Evolutionary conservation across 2,888 invertebrate species (phyloP).

Genomic region (Callyntrura guangdongensis): DNA sequence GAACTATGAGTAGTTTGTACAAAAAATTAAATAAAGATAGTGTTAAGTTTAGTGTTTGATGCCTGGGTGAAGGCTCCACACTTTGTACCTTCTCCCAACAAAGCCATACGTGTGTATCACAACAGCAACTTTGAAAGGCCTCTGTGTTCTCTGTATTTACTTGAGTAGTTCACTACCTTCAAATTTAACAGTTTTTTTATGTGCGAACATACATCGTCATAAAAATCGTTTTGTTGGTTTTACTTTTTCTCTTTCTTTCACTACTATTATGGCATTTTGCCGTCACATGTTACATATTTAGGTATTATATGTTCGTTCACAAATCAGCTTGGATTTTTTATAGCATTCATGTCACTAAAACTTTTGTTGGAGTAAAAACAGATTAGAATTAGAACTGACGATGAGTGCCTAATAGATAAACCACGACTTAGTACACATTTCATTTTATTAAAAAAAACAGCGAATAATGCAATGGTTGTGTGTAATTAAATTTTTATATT

Average conservation of each 20-base stretch:
- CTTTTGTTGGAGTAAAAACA: conserved; percentile 33
- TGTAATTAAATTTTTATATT: conserved; percentile 7
- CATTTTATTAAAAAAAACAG: conserved; percentile 4
- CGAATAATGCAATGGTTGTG: neutral
- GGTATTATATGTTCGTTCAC: conserved; percentile 20
- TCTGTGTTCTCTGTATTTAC: neutral
- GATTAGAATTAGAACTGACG: neutral
- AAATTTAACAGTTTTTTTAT: conserved; percentile 28
- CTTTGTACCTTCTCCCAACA: neutral
- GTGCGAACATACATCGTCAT: conserved; percentile 51
- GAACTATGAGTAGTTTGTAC: neutral
- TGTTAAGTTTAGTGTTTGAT: neutral
- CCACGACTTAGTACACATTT: neutral
- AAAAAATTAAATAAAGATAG: neutral
- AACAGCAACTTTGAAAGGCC: neutral
- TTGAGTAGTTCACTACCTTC: conserved; percentile 13
- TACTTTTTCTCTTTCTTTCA: conserved; percentile 49
- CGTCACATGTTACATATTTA: conserved; percentile 60
- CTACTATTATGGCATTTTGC: conserved; percentile 72
- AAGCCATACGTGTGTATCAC: neutral
- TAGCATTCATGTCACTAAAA: conserved; percentile 49
- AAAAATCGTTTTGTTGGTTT: neutral
- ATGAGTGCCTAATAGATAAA: neutral
- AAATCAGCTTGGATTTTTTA: conserved; percentile 23
- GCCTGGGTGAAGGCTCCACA: neutral